Conservation (phyloP, 1,140 invertebrate genomes). For the Daktulosphaira vitifoliae region DNA sequence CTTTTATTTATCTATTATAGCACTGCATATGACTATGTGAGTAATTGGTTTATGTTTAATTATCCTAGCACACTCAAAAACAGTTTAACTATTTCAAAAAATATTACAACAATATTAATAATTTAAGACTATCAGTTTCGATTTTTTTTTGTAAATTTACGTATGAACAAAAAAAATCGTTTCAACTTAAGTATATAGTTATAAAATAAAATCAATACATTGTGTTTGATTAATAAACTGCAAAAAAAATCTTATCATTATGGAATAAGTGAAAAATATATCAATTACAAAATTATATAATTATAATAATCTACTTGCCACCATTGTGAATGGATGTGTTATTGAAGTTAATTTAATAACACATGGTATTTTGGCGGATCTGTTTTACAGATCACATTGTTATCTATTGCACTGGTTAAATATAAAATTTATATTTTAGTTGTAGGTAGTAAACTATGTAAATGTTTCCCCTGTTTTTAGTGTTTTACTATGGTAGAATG, state of each 20-base stretch:
- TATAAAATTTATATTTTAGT: no score
- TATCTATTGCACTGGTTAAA: no score
- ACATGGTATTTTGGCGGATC: no score
- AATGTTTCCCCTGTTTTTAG: no score
- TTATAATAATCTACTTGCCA: no score
- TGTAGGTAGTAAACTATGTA: no score
- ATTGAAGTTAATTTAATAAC: no score
- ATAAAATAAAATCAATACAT: conserved; percentile 14
- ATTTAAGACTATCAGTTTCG: background rate
- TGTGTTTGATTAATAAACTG: conserved; percentile 4
- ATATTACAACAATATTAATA: background rate
- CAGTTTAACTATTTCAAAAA: conserved; percentile 15
- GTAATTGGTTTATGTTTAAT: conserved; percentile 22
- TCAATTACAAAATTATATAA: no score
- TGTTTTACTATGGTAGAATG: no score
- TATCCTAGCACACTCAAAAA: conserved; percentile 32
- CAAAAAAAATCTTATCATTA: conserved; percentile 23
- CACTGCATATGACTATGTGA: conserved; percentile 19
- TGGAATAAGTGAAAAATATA: no score
- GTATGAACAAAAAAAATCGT: background rate
- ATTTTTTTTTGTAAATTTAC: conserved; percentile 9
- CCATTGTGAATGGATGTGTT: no score
- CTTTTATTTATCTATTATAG: conserved; percentile 21
- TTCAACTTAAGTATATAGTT: conserved; percentile 16
- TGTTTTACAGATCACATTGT: no score